phyloP scores from a whole-genome alignment of 2,113 vertebrate genomes.

The Zosterops lateralis region DNA sequence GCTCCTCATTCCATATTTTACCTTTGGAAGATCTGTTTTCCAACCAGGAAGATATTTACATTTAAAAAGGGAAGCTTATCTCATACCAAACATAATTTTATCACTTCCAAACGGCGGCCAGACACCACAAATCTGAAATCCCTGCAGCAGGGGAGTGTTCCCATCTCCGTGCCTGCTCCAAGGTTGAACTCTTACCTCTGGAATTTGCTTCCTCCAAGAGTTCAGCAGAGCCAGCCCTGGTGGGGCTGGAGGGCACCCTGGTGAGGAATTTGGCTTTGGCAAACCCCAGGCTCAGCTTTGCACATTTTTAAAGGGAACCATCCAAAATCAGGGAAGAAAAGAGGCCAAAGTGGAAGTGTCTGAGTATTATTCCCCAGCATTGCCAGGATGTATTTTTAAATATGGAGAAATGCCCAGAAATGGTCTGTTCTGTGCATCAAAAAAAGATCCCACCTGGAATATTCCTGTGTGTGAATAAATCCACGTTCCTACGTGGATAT shows the following conservation, averaged over 20 bases:
- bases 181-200: neutral
- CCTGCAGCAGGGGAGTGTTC: neutral
- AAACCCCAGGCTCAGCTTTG: neutral
- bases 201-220: constrained; percentile 24
- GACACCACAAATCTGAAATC: neutral
- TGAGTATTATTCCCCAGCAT: neutral
- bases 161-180: neutral
- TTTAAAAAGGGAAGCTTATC: neutral
- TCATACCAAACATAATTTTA: neutral
- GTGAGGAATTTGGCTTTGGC: neutral
- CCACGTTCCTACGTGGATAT: neutral
- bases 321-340: neutral
- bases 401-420: constrained; percentile 19
- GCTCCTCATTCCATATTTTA: neutral
- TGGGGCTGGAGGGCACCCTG: neutral
- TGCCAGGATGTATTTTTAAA: constrained; percentile 14
- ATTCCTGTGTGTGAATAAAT: neutral
- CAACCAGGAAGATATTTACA: neutral
- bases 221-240: neutral
- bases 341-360: neutral
- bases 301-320: neutral
- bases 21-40: neutral
- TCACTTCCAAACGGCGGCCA: neutral
- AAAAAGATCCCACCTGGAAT: neutral
- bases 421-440: neutral